Conservation (phyloP, 1,140 invertebrate species). For the Melitaea cinxia region DNA sequence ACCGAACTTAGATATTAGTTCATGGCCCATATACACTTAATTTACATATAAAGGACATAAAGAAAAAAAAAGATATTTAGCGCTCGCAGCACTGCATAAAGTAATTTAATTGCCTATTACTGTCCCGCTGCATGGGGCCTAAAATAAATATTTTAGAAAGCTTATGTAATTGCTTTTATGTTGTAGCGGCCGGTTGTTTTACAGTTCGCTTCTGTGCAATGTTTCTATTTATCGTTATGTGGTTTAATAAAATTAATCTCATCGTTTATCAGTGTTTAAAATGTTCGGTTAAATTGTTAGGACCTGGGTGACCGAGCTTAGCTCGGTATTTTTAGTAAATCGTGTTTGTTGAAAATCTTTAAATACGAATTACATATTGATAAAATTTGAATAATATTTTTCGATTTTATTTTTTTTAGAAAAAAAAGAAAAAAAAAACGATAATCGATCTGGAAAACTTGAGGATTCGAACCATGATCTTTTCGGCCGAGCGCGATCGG, state of each 20-base stretch:
- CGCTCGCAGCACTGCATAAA: constrained; percentile 20
- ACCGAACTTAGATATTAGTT: not conserved
- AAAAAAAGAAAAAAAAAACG: no score
- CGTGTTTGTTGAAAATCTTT: no score
- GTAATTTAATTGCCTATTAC: constrained; percentile 27
- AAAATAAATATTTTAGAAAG: constrained; percentile 29
- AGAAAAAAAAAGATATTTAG: constrained; percentile 14
- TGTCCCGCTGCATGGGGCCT: constrained; percentile 11
- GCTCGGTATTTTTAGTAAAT: no score
- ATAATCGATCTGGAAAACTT: no score
- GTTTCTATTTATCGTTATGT: not conserved
- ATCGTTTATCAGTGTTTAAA: not conserved
- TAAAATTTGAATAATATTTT: no score
- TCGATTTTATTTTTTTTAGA: no score
- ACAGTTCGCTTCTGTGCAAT: constrained; percentile 12
- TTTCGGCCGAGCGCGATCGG: no score
- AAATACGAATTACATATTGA: no score
- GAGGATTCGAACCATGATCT: no score
- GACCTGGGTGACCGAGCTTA: no score
- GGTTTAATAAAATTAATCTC: constrained; percentile 10
- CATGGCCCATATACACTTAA: constrained; percentile 1
- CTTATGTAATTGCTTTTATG: constrained; percentile 23
- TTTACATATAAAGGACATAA: constrained; percentile 24
- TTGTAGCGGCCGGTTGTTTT: constrained; percentile 19
- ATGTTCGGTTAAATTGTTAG: not conserved